A percentile compares a stretch with the other conserved stretches of the same genome.
phyloP scores from a whole-genome alignment of 2,113 vertebrate genomes.

The Ceyx margarethae region DNA sequence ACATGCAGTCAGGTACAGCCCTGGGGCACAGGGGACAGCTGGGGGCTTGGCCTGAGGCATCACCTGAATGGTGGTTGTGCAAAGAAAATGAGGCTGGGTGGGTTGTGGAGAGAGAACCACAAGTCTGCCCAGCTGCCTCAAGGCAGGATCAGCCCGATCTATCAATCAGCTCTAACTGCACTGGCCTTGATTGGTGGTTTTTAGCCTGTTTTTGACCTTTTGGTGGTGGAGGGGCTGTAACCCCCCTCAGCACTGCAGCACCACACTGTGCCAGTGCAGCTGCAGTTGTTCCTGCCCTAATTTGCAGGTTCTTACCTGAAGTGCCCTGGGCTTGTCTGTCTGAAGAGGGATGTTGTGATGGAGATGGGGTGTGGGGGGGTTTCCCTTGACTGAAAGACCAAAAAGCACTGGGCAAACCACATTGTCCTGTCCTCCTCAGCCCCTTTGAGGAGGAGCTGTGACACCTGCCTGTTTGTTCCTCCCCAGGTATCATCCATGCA shows the following conservation, averaged over 20 bases:
- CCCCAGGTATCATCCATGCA: constrained; percentile 94
- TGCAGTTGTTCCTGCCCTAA: neutral
- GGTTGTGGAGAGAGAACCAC: neutral
- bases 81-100: neutral
- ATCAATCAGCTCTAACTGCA: neutral
- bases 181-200: neutral
- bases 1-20: constrained; percentile 96
- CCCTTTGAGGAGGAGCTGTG: neutral
- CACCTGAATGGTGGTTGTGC: rapidly evolving
- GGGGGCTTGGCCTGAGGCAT: rapidly evolving
- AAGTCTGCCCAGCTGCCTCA: neutral
- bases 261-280: neutral
- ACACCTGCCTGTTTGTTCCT: neutral
- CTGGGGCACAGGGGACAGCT: rapidly evolving
- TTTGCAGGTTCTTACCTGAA: neutral
- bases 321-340: neutral
- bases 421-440: neutral
- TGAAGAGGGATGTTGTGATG: neutral
- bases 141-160: neutral
- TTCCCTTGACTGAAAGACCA: neutral
- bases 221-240: neutral
- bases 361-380: neutral
- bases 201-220: neutral
- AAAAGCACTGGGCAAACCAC: neutral
- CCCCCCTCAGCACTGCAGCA: neutral